These are phyloP conservation scores for Natrix natrix DNA, from an alignment of 2,797 vertebrate species.

Conservation along the genomic window DNA sequence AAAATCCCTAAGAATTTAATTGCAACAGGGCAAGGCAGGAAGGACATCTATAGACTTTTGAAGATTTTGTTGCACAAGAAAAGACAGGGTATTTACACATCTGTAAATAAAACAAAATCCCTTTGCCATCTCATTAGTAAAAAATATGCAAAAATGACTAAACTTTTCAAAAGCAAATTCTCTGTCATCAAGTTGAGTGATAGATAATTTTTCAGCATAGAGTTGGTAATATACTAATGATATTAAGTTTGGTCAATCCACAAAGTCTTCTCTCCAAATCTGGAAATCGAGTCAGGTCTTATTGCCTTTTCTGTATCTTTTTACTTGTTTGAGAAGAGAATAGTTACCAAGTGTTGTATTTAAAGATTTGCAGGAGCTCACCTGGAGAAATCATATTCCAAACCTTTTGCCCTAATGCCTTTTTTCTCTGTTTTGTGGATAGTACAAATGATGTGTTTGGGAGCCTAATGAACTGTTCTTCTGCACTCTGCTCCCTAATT, in stretches of 20 bases:
- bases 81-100: neutral
- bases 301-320: neutral
- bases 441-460: slow-evolving; percentile 24
- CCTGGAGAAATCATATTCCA: neutral
- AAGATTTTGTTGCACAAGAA: neutral
- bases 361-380: neutral
- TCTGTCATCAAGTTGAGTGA: neutral
- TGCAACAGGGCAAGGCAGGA: neutral
- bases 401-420: slow-evolving; percentile 25
- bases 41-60: neutral
- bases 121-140: neutral
- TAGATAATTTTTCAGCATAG: neutral
- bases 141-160: neutral
- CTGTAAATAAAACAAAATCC: neutral
- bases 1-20: neutral
- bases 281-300: neutral
- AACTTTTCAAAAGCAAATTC: neutral
- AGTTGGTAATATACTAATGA: neutral
- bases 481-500: neutral
- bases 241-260: neutral
- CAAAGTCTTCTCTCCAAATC: neutral
- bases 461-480: neutral
- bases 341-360: neutral
- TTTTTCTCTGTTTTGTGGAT: slow-evolving; percentile 30
- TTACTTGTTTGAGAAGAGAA: neutral